Base-by-base conservation (phyloP, 2,113 vertebrate genomes). In the Myrmecophaga tridactyla region DNA sequence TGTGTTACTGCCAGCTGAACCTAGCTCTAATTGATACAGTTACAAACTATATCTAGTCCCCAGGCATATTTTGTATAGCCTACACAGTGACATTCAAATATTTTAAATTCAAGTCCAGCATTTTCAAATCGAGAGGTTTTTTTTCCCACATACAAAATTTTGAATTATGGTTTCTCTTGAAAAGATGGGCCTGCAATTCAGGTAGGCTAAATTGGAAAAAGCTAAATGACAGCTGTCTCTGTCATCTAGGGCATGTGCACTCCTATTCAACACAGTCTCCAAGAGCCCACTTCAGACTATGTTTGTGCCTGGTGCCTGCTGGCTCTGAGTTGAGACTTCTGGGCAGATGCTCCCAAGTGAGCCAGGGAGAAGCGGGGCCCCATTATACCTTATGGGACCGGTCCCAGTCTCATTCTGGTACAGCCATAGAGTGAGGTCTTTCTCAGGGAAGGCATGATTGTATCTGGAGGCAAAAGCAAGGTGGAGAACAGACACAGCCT, bases 141-240 rank as follows among this genome's bases (percentile, higher is more conserved):
- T 76, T 56, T 63, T 36, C n/a, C 5, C 31, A 67, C 39, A 91
- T 53, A 75, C 80, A 90, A 86, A 36, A 29, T 6, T 63, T 73
- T 60, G 67, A 86, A 75, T 93, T 20, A 72, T 36, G 51, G 65
- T 46, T 96, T 95, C 81, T 96, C 18, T n/a, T 69, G 65, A 86
- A 72, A 77, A 48, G 29, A 83, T 36, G 81, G 46, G 53, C 11
- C 56, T 67, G 4, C 14, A 48, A 15, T 34, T 39, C 41, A 46
- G 62, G 34, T 20, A 69, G 29, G 63, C 2, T 25, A 67, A 46
- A 29, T 0, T 9, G 41, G 41, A n/a, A 36, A 46, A 67, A 13
- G 53, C 27, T 36, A 25, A 63, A 21, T 36, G 46, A 58, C 15
- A 43, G 48, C 34, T 27, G 2, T 2, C 29, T 1, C 29, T 51